These are phyloP conservation scores for Dynastes maya DNA, from an alignment of 2,888 invertebrate species.

Conservation along the genomic window DNA sequence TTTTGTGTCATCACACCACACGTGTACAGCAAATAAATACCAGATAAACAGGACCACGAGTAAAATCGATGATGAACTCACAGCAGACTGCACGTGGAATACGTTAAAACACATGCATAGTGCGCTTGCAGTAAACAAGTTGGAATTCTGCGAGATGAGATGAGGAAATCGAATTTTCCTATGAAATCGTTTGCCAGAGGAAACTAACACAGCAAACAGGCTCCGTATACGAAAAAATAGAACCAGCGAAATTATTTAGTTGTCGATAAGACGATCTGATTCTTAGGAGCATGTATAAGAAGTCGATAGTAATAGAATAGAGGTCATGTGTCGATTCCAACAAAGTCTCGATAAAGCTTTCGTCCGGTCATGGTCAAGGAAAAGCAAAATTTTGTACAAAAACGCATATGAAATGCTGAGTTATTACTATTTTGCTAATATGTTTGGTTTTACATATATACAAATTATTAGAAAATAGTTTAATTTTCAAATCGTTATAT, in stretches of 20 bases:
- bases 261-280: background rate
- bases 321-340: slow-evolving; percentile 22
- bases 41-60: slow-evolving; percentile 25
- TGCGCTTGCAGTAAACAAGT: background rate
- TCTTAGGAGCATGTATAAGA: background rate
- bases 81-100: slow-evolving; percentile 30
- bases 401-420: background rate
- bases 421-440: background rate
- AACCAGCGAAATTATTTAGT: background rate
- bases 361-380: slow-evolving; percentile 37
- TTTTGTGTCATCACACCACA: slow-evolving; percentile 1
- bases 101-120: slow-evolving; percentile 32
- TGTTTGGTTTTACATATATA: too few species aligned
- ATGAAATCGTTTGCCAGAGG: background rate
- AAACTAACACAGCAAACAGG: too few species aligned
- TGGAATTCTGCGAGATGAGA: too few species aligned
- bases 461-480: too few species aligned
- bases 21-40: slow-evolving; percentile 32
- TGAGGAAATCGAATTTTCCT: slow-evolving; percentile 2
- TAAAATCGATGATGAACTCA: slow-evolving; percentile 42
- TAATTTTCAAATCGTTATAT: background rate
- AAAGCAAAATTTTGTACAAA: background rate
- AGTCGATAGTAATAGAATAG: slow-evolving; percentile 14
- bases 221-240: background rate
- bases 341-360: slow-evolving; percentile 28